Conservation (phyloP, 2,113 vertebrate species). For the Pedionomus torquatus region DNA sequence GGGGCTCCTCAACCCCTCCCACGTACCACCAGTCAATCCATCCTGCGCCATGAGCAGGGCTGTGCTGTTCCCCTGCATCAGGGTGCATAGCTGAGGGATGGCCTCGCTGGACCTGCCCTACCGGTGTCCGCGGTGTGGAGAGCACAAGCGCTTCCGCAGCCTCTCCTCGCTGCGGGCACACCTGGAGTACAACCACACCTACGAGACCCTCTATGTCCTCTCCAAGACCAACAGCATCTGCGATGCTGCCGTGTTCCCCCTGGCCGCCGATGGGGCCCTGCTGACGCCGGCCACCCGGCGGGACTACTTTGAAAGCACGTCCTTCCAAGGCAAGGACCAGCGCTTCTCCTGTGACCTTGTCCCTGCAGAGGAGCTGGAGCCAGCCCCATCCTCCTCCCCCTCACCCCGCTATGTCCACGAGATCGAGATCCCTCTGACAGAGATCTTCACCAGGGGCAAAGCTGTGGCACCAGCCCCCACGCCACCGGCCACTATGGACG, state of each 20-base stretch:
- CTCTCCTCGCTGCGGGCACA: conserved; percentile 95
- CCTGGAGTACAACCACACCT: conserved; percentile 99
- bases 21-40: fast-evolving
- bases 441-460: conserved; percentile 87
- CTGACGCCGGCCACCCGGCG: conserved; percentile 77
- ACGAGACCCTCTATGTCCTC: conserved; percentile 97
- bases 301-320: conserved; percentile 89
- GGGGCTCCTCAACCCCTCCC: background rate
- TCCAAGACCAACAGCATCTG: conserved; percentile 98
- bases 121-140: conserved; percentile 97
- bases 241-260: conserved; percentile 89
- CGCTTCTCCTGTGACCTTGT: conserved; percentile 80
- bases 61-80: background rate
- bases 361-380: conserved; percentile 79
- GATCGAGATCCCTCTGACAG: conserved; percentile 93
- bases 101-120: conserved; percentile 98
- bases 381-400: conserved; percentile 65
- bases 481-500: conserved; percentile 84
- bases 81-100: conserved; percentile 81
- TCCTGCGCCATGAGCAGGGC: conserved; percentile 17
- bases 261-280: conserved; percentile 86
- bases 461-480: conserved; percentile 86
- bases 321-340: conserved; percentile 90
- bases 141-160: conserved; percentile 98
- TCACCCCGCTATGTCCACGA: conserved; percentile 89